These are phyloP conservation scores for Trypoxylus dichotomus DNA, from an alignment of 1,140 invertebrate species.

Conservation along the genomic window DNA sequence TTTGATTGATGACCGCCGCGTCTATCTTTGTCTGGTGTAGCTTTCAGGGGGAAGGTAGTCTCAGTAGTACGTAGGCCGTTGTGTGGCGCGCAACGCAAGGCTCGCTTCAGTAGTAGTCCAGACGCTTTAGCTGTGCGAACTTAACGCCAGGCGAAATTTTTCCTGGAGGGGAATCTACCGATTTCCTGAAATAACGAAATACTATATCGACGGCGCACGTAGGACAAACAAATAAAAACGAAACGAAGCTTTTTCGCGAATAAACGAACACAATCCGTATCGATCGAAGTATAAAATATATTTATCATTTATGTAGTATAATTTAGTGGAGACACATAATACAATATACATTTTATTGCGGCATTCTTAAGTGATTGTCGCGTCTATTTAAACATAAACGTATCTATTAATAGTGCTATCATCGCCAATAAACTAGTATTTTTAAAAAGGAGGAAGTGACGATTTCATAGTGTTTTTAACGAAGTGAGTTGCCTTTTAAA, in stretches of 20 bases:
- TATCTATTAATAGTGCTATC: neutral
- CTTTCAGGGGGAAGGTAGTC: neutral
- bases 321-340: slow-evolving; percentile 6
- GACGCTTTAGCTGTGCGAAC: slow-evolving; percentile 14
- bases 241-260: slow-evolving; percentile 14
- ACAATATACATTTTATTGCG: neutral
- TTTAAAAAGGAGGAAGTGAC: neutral
- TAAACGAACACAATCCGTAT: slow-evolving; percentile 12
- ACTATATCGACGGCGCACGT: neutral
- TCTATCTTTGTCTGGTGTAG: slow-evolving; percentile 8
- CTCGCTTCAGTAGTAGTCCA: slow-evolving; percentile 13
- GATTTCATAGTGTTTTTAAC: neutral
- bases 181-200: slow-evolving; percentile 8
- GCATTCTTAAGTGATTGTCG: neutral
- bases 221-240: slow-evolving; percentile 2
- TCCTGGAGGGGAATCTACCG: slow-evolving; percentile 1
- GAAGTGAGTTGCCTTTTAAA: neutral
- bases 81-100: slow-evolving; percentile 4
- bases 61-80: slow-evolving; percentile 25
- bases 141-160: neutral
- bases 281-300: slow-evolving; percentile 11
- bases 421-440: neutral
- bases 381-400: neutral
- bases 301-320: slow-evolving; percentile 14
- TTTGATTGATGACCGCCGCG: neutral